These are phyloP conservation scores for Lophius piscatorius DNA, from an alignment of 2,113 vertebrate genomes.

Conservation along the genomic window DNA sequence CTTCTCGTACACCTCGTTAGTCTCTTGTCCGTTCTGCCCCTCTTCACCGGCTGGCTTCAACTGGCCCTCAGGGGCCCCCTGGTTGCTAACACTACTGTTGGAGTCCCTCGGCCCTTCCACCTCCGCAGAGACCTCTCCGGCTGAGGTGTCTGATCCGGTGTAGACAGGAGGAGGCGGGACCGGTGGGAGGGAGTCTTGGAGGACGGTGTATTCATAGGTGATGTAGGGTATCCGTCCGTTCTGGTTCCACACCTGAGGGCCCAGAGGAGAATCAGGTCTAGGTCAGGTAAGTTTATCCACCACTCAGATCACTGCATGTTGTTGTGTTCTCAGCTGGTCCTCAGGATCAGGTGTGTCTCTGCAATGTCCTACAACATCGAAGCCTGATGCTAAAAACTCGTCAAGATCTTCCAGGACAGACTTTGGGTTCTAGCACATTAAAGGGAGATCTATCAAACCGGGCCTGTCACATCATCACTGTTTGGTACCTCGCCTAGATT, in stretches of 20 bases:
- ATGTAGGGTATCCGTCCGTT: conserved; percentile 94
- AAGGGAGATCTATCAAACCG: conserved; percentile 17
- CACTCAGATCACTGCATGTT: too few species aligned
- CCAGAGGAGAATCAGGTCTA: neutral
- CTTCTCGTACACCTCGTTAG: conserved; percentile 92
- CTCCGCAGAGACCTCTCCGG: conserved; percentile 67
- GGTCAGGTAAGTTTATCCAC: neutral
- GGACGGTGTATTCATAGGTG: conserved; percentile 94
- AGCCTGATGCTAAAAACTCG: too few species aligned
- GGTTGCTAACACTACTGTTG: conserved; percentile 82
- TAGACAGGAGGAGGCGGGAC: conserved; percentile 84
- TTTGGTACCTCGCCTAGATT: too few species aligned
- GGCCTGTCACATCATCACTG: neutral
- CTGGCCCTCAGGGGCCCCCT: conserved; percentile 69
- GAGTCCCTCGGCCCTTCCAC: conserved; percentile 70
- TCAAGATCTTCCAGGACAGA: neutral
- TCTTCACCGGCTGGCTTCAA: conserved; percentile 71
- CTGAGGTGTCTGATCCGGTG: conserved; percentile 81
- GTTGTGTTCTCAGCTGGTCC: too few species aligned
- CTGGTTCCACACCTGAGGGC: conserved; percentile 92
- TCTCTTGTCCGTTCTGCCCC: conserved; percentile 85
- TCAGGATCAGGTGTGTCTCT: too few species aligned
- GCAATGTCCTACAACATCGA: too few species aligned
- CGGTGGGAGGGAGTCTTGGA: conserved; percentile 83
- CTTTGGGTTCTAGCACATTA: neutral